These are phyloP conservation scores for Scylla paramamosain DNA, from an alignment of 1,140 invertebrate genomes.

Conservation along the genomic window DNA sequence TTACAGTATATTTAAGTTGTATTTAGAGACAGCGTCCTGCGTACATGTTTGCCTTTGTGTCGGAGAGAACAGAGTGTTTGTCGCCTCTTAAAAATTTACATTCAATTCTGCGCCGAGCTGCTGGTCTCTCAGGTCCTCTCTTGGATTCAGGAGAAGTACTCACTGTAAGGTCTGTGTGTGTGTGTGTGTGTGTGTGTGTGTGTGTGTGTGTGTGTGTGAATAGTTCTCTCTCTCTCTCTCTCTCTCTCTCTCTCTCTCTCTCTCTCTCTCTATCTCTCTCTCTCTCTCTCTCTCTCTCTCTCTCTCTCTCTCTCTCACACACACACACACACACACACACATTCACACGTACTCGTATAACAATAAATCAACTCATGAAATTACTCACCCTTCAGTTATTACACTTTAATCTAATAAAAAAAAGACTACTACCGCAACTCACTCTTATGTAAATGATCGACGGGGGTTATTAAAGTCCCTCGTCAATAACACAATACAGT, in stretches of 20 bases:
- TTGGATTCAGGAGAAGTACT: background rate
- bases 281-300: too few species aligned
- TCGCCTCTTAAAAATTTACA: constrained; percentile 15
- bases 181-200: constrained; percentile 2
- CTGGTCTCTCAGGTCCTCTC: background rate
- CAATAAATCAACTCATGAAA: background rate
- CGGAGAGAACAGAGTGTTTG: background rate
- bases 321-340: background rate
- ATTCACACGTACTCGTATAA: background rate
- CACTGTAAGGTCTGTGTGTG: background rate
- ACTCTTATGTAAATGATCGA: too few species aligned
- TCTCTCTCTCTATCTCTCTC: too few species aligned
- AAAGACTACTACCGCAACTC: too few species aligned
- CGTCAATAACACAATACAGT: too few species aligned
- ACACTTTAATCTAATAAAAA: too few species aligned
- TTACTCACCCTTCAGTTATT: too few species aligned
- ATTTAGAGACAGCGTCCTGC: background rate
- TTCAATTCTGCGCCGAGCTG: background rate
- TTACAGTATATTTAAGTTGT: background rate
- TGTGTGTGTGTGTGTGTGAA: background rate
- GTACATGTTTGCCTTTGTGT: constrained; percentile 6
- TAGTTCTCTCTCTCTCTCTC: background rate
- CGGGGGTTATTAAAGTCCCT: too few species aligned
- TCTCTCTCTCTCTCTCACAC: too few species aligned
- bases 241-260: too few species aligned